A percentile compares a stretch with the other conserved stretches of the same genome.
Evolutionary conservation across 2,888 invertebrate genomes (phyloP).

Genomic region (Sinohyriopsis cumingii): DNA sequence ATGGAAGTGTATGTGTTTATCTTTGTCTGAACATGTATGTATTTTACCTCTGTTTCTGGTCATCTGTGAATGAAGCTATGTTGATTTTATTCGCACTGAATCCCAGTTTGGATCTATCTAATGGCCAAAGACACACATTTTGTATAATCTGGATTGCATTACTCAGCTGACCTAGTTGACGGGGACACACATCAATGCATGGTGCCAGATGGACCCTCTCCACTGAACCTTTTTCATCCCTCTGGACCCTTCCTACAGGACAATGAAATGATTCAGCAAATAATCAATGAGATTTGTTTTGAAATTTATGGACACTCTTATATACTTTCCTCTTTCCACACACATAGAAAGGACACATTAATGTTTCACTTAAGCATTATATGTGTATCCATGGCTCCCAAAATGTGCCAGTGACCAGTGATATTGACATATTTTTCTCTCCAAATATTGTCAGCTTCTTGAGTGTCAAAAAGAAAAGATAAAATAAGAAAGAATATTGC

Average conservation of each 20-base stretch:
- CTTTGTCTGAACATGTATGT: no score
- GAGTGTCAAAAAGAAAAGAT: no score
- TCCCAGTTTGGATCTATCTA: constrained; percentile 40
- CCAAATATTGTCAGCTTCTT: no score
- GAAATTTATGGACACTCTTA: background rate
- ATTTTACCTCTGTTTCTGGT: constrained; percentile 40
- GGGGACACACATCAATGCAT: constrained; percentile 29
- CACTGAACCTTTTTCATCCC: constrained; percentile 31
- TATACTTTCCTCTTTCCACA: no score
- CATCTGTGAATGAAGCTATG: constrained; percentile 43
- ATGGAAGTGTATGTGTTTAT: no score
- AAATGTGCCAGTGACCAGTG: no score
- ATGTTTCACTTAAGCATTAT: no score
- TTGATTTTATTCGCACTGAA: constrained; percentile 38
- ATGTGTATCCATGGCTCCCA: no score
- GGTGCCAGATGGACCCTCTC: constrained; percentile 31
- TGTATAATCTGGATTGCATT: constrained; percentile 28
- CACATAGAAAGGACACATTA: no score
- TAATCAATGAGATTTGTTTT: background rate
- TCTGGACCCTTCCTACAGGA: constrained; percentile 35
- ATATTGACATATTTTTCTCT: no score
- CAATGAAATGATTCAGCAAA: background rate
- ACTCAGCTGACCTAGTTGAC: constrained; percentile 27
- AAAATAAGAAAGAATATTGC: no score
- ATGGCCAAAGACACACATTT: constrained; percentile 44